Evolutionary conservation across 1,140 invertebrate genomes (phyloP).

Genomic region (Cylas formicarius): DNA sequence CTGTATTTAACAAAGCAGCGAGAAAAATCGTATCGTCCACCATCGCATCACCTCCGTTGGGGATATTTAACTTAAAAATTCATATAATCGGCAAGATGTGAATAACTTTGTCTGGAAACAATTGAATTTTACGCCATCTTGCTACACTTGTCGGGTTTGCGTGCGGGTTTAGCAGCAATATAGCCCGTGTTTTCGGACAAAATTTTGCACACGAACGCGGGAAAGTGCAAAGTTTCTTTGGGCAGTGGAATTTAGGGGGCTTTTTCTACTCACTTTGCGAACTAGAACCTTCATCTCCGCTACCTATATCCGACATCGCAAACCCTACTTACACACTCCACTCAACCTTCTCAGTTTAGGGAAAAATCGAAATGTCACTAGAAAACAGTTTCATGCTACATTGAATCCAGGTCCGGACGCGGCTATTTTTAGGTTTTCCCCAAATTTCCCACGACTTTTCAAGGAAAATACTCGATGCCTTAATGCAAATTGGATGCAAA

Average conservation of each 20-base stretch:
- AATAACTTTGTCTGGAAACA: slow-evolving; percentile 26
- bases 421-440: no score
- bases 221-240: slow-evolving; percentile 5
- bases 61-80: not conserved
- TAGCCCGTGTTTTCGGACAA: slow-evolving; percentile 2
- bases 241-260: slow-evolving; percentile 2
- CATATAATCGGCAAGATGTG: slow-evolving; percentile 35
- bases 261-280: slow-evolving; percentile 56
- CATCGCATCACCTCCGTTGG: no score
- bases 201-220: slow-evolving; percentile 9
- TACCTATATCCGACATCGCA: slow-evolving; percentile 65
- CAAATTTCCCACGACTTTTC: no score
- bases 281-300: slow-evolving; percentile 62
- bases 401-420: slow-evolving; percentile 16
- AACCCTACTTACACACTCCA: slow-evolving; percentile 44
- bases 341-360: slow-evolving; percentile 39
- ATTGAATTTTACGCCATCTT: slow-evolving; percentile 41
- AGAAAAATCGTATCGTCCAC: no score
- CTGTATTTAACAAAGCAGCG: slow-evolving; percentile 20
- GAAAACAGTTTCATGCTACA: slow-evolving; percentile 21
- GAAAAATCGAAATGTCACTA: slow-evolving; percentile 36
- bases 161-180: slow-evolving; percentile 13
- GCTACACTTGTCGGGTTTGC: slow-evolving; percentile 46
- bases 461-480: no score
- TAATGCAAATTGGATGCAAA: no score